Conservation (phyloP, 2,113 vertebrate species). For the Microcebus murinus region DNA sequence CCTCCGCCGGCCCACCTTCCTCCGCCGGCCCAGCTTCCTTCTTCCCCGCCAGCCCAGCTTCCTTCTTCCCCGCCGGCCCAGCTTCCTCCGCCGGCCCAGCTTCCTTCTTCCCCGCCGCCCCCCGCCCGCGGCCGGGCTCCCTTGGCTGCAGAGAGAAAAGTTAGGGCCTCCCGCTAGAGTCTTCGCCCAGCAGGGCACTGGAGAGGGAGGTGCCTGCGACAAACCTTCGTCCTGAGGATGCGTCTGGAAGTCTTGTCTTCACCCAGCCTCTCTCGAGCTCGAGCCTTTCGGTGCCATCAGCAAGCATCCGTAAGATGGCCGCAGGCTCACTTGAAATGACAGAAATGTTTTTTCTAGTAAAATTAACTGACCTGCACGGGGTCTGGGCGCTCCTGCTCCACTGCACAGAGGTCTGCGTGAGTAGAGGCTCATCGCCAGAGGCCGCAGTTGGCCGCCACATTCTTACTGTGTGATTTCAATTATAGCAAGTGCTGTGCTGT, state of each 20-base stretch:
- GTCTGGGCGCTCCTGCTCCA: not conserved
- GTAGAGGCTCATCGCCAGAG: not conserved
- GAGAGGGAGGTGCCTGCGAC: not conserved
- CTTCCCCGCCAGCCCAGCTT: no score
- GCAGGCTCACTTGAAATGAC: not conserved
- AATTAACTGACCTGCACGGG: not conserved
- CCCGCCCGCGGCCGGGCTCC: not conserved
- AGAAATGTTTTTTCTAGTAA: not conserved
- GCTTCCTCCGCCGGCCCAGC: no score
- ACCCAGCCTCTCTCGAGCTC: not conserved
- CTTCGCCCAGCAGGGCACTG: not conserved
- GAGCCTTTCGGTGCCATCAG: not conserved
- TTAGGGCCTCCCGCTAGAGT: not conserved
- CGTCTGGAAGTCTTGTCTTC: not conserved
- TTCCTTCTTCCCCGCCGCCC: not conserved
- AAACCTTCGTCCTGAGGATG: not conserved
- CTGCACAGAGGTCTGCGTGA: not conserved
- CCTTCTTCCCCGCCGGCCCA: no score
- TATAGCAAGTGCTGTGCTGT: not conserved
- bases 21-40: no score
- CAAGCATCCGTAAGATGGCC: not conserved
- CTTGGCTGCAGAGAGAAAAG: not conserved
- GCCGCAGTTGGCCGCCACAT: not conserved
- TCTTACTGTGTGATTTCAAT: no score
- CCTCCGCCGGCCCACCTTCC: no score